These are phyloP conservation scores for Bellardia bayeri DNA, from an alignment of 2,888 invertebrate genomes.

Conservation along the genomic window DNA sequence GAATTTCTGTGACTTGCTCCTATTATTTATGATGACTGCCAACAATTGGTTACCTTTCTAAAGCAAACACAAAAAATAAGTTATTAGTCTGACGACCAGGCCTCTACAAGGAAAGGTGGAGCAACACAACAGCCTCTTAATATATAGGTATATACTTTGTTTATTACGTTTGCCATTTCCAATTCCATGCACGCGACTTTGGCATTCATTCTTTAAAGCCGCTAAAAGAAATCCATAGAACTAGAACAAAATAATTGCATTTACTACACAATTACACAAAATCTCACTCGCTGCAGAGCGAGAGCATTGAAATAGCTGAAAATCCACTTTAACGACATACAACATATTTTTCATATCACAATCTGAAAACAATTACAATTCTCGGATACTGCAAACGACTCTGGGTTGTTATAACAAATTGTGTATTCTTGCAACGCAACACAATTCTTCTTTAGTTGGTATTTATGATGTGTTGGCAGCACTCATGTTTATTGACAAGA, in stretches of 20 bases:
- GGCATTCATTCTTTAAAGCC: slow-evolving; percentile 40
- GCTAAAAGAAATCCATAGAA: slow-evolving; percentile 49
- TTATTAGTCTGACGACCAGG: neutral
- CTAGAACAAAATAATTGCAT: slow-evolving; percentile 64
- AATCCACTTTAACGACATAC: slow-evolving; percentile 58
- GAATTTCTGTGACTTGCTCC: slow-evolving; percentile 36
- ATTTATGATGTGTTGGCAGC: slow-evolving; percentile 67
- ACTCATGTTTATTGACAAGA: slow-evolving; percentile 61
- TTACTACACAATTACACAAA: slow-evolving; percentile 45
- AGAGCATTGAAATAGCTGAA: slow-evolving; percentile 48
- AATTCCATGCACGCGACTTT: slow-evolving; percentile 52
- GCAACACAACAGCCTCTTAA: neutral
- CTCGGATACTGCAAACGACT: neutral
- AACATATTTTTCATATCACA: slow-evolving; percentile 58
- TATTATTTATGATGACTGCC: slow-evolving; percentile 48
- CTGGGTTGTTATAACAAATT: slow-evolving; percentile 5
- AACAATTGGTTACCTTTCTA: slow-evolving; percentile 16
- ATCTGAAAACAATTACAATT: slow-evolving; percentile 52
- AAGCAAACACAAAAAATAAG: neutral
- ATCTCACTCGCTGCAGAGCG: neutral
- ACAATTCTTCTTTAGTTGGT: slow-evolving; percentile 3
- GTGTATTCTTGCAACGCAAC: slow-evolving; percentile 32
- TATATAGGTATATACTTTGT: neutral
- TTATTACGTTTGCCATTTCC: slow-evolving; percentile 37
- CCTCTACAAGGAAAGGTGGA: neutral